These are phyloP conservation scores for Scylla paramamosain DNA, from an alignment of 1,140 invertebrate species.

Conservation along the genomic window DNA sequence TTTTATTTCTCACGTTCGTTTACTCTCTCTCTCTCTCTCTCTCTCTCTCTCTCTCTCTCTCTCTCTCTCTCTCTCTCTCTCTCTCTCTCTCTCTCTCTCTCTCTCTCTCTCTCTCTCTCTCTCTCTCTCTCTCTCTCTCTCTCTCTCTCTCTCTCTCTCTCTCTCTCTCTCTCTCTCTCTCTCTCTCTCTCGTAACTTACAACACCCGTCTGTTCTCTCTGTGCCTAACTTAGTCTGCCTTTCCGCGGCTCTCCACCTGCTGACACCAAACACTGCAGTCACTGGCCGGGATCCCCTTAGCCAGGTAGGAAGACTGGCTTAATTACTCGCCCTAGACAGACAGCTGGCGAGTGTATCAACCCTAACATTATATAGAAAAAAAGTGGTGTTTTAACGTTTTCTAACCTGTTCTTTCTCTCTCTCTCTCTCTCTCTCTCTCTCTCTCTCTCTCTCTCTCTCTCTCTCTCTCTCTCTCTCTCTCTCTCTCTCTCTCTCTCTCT, in stretches of 20 bases:
- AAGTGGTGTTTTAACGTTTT: too few relatives aligned
- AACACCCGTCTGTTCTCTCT: too few relatives aligned
- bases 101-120: constrained; percentile 35
- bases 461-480: not conserved
- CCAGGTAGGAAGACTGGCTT: too few relatives aligned
- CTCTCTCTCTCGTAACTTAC: not conserved
- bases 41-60: constrained; percentile 35
- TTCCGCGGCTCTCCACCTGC: too few relatives aligned
- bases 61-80: constrained; percentile 34
- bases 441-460: not conserved
- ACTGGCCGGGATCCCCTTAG: too few relatives aligned
- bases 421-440: not conserved
- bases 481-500: not conserved
- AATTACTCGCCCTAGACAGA: too few relatives aligned
- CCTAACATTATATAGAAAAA: too few relatives aligned
- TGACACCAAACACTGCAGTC: too few relatives aligned
- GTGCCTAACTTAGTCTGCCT: too few relatives aligned
- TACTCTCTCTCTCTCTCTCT: not conserved
- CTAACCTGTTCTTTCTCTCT: too few relatives aligned
- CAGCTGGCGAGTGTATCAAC: too few relatives aligned
- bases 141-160: constrained; percentile 31
- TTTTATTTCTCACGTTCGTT: too few relatives aligned
- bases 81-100: not conserved
- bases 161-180: constrained; percentile 35
- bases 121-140: constrained; percentile 4